These are phyloP conservation scores for Coryphaenoides rupestris DNA, from an alignment of 2,113 vertebrate genomes.

Conservation along the genomic window DNA sequence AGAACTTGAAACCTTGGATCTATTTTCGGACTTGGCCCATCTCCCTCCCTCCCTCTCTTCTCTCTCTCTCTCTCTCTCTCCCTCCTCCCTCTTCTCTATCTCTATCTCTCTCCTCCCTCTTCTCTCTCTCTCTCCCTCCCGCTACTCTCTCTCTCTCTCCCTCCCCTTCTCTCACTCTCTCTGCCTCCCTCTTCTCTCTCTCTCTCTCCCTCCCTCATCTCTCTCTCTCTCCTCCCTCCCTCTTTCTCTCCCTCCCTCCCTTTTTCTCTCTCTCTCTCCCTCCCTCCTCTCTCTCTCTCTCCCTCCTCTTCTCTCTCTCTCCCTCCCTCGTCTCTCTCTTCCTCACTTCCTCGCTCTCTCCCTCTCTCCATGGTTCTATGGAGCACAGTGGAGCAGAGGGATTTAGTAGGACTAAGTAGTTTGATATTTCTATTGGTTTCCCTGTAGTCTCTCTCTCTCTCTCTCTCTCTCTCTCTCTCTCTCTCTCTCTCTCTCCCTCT, in stretches of 20 bases:
- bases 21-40: conserved; percentile 61
- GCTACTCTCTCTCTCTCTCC: not conserved
- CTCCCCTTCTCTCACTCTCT: not conserved
- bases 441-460: conserved; percentile 8
- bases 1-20: conserved; percentile 69
- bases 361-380: conserved; percentile 26
- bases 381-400: conserved; percentile 52
- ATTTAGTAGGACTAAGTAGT: conserved; percentile 70
- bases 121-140: conserved; percentile 20
- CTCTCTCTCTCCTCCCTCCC: not conserved
- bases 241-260: conserved; percentile 22
- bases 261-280: not conserved
- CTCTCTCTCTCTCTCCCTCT: conserved; percentile 31
- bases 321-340: no score
- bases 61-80: not conserved
- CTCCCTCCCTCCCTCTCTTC: conserved; percentile 9
- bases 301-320: not conserved
- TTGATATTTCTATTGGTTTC: conserved; percentile 71
- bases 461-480: conserved; percentile 54
- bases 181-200: conserved; percentile 22
- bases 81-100: not conserved
- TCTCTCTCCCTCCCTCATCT: not conserved
- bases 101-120: not conserved
- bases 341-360: no score
- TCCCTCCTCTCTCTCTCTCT: conserved; percentile 16